Evolutionary conservation across 2,888 invertebrate species (phyloP).

Genomic region (Ormyrus nitidulus): DNA sequence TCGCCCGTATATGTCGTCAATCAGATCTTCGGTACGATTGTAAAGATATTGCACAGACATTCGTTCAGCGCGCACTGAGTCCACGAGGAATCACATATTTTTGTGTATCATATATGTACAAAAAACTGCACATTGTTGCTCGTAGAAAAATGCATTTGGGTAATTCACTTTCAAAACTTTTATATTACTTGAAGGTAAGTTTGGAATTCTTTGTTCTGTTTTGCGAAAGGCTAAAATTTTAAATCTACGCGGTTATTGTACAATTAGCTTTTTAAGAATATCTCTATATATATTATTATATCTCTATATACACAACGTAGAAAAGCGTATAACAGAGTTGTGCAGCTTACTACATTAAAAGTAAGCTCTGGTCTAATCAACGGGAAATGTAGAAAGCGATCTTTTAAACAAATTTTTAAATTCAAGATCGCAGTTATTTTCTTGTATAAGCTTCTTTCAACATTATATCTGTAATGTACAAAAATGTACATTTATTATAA

Average conservation of each 20-base stretch:
- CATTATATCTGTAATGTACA: too few species aligned
- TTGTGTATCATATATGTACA: constrained; percentile 22
- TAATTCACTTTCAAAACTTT: neutral
- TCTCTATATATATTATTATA: neutral
- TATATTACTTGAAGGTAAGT: neutral
- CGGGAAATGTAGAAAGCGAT: too few species aligned
- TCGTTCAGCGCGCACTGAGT: constrained; percentile 10
- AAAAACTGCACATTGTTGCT: constrained; percentile 30
- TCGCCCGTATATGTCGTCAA: neutral
- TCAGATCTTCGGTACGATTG: neutral
- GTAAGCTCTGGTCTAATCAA: too few species aligned
- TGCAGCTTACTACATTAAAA: too few species aligned
- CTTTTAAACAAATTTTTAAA: too few species aligned
- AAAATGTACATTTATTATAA: neutral
- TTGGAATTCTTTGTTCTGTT: neutral
- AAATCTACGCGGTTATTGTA: too few species aligned
- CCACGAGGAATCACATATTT: constrained; percentile 2
- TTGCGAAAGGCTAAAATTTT: neutral
- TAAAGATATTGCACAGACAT: constrained; percentile 1
- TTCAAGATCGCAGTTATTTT: too few species aligned
- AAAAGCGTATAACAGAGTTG: too few species aligned
- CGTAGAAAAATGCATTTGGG: constrained; percentile 17
- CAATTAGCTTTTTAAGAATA: neutral
- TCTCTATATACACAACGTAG: neutral
- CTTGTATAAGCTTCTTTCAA: too few species aligned